Base-by-base conservation (phyloP, 2,797 vertebrate genomes). In the Meda fulgida region DNA sequence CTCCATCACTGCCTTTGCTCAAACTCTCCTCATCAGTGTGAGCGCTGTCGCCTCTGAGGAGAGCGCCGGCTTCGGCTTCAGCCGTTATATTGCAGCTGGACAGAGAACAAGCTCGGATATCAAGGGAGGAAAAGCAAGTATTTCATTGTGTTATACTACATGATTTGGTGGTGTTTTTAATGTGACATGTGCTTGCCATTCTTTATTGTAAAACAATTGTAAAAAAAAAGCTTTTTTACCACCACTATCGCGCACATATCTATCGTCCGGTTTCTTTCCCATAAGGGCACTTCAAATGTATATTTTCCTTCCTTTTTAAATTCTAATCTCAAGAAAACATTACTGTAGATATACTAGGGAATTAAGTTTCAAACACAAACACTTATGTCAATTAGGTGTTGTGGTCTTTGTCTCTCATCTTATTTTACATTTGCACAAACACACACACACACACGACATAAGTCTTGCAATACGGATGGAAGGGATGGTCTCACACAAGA, bases 121-220 rank as follows among this genome's bases (percentile, higher is more conserved):
- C 85, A 84, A 81, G 87, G 84, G 85, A 84, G 78, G 85, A 86
- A 78, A 88, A 80, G 75, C 67, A 71, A 78, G 76, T 26, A 58
- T 78, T 78, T 63, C 9, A 43, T 29, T 63, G 55, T 43, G 16
- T 36, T 60, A 60, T 60, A 26, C 23, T 40, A 2, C 31, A 40
- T 60, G 23, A 40, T 78, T 63, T 63, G 55, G 43, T 43, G 55
- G 16, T 7, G 36, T 40, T 78, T 78, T 78, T 58, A 55, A 19
- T 60, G 34, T 43, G n/a, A 63, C 0, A 1, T 43, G 76, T 78
- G 55, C 76, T n/a, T 63, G 23, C 3, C 53, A 40, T 23, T 40
- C 40, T 70, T 38, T 18, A 58, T 40, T 40, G 14, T 65, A 31
- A 46, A 43, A 11, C n/a, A 78, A 43, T 43, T 43, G 16, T 60